Percentiles rank a stretch among this genome's conserved stretches.
These are phyloP conservation scores for Ariopsis seemanni DNA, from an alignment of 2,113 vertebrate species.

Conservation along the genomic window DNA sequence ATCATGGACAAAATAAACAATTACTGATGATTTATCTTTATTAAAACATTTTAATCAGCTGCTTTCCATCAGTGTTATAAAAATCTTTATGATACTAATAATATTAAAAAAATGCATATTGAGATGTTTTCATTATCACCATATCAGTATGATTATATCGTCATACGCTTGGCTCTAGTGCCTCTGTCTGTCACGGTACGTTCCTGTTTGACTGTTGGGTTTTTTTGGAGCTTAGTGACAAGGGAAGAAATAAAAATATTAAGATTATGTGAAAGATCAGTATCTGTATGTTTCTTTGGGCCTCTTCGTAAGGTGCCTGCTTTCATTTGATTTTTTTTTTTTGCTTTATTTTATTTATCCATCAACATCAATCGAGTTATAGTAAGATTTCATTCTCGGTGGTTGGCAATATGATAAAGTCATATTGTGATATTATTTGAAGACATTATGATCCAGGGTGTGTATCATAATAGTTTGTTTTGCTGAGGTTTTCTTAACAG, in stretches of 20 bases:
- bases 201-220: background rate
- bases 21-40: background rate
- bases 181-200: background rate
- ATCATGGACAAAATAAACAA: background rate
- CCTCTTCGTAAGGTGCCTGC: background rate
- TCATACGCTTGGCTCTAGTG: background rate
- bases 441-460: background rate
- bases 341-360: background rate
- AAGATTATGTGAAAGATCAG: slow-evolving; percentile 1
- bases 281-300: background rate
- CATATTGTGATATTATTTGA: background rate
- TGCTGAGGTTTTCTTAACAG: background rate
- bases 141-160: background rate
- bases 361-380: background rate
- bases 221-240: background rate
- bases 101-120: background rate
- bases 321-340: background rate
- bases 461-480: background rate
- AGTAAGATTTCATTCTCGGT: background rate
- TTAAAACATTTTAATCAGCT: background rate
- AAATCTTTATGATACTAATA: background rate
- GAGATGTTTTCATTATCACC: background rate
- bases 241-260: background rate
- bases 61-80: background rate
- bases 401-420: background rate